phyloP scores from a whole-genome alignment of 2,113 vertebrate species.

The Psittacula cyanocephala region DNA sequence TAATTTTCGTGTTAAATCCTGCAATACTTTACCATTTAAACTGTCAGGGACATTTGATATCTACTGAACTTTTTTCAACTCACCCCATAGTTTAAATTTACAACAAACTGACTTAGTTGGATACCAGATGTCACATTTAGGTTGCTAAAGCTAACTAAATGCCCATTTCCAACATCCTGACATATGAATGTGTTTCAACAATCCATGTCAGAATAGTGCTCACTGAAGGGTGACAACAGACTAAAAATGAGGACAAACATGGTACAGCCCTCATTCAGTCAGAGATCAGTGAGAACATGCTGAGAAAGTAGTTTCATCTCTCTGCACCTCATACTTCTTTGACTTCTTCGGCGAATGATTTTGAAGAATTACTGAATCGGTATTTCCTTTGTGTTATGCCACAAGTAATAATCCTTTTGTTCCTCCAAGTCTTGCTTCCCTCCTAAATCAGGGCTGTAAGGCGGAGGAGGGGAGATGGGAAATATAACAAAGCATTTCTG shows the following conservation, averaged over 20 bases:
- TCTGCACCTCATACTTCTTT: background rate
- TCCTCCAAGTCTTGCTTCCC: background rate
- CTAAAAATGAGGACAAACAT: background rate
- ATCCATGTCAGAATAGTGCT: background rate
- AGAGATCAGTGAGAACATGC: background rate
- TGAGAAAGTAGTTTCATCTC: background rate
- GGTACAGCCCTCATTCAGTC: background rate
- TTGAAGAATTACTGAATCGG: background rate
- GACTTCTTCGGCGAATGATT: background rate
- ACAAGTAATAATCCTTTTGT: background rate
- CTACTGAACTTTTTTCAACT: background rate
- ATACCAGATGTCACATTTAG: background rate
- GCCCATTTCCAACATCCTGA: background rate
- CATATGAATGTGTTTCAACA: background rate
- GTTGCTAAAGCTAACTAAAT: background rate
- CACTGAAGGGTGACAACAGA: background rate
- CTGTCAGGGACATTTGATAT: background rate
- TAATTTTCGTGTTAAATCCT: background rate
- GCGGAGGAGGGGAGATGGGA: accelerated
- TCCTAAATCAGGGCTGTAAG: background rate
- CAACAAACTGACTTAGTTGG: background rate
- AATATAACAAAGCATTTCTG: background rate
- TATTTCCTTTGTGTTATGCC: background rate
- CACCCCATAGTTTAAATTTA: background rate
- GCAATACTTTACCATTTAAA: background rate